Evolutionary conservation across 2,888 invertebrate species (phyloP).

Genomic region (Thymelicus sylvestris): DNA sequence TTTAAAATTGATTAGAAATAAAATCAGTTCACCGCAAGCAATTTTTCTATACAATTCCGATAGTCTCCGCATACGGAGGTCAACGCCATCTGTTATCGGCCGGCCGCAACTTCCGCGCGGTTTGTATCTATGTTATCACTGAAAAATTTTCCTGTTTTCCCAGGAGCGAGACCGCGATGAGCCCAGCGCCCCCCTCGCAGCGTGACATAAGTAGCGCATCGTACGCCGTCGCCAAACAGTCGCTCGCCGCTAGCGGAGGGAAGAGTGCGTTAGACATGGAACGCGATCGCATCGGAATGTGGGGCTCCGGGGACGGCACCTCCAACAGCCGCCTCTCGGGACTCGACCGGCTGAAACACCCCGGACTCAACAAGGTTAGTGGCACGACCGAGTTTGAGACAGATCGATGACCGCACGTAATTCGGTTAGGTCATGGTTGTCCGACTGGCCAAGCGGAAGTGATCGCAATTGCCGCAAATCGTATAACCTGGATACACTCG

Average conservation of each 20-base stretch:
- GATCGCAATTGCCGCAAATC: constrained; percentile 46
- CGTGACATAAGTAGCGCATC: constrained; percentile 70
- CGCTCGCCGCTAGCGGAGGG: constrained; percentile 56
- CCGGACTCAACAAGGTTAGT: constrained; percentile 89
- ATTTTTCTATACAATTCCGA: constrained; percentile 38
- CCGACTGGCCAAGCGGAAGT: constrained; percentile 56
- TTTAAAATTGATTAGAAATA: constrained; percentile 22
- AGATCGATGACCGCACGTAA: constrained; percentile 49
- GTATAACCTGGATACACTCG: constrained; percentile 45
- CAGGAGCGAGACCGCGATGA: constrained; percentile 80
- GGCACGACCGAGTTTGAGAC: constrained; percentile 38
- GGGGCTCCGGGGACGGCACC: constrained; percentile 85
- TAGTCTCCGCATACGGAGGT: constrained; percentile 46
- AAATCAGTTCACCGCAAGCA: constrained; percentile 29
- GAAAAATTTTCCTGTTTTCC: constrained; percentile 79
- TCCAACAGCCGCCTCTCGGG: constrained; percentile 85
- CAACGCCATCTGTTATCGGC: constrained; percentile 76
- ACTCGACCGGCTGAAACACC: constrained; percentile 87
- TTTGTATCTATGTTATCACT: constrained; percentile 64
- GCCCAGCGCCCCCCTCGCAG: constrained; percentile 74
- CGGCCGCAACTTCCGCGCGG: constrained; percentile 60
- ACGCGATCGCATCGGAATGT: constrained; percentile 87
- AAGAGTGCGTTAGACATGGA: constrained; percentile 78
- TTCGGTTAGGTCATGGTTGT: constrained; percentile 68
- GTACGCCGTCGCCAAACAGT: constrained; percentile 64